Evolutionary conservation across 35 echinoderm and acorn worm species (phyloP).

Genomic region (Strongylocentrotus purpuratus): DNA sequence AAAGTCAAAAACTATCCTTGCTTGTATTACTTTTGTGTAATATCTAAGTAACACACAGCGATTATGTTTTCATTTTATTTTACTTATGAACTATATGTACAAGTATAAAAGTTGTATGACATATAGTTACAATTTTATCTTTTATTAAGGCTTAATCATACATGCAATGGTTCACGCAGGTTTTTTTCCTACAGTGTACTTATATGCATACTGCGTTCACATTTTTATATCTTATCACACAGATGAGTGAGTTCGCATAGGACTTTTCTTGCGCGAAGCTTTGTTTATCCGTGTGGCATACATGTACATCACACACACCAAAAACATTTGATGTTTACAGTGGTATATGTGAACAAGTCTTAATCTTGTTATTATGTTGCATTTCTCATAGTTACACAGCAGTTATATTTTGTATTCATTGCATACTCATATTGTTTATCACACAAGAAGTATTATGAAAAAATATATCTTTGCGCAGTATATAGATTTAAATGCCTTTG

Average conservation of each 20-base stretch:
- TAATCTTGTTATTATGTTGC: neutral
- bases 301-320: too few species aligned
- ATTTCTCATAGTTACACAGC: neutral
- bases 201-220: too few species aligned
- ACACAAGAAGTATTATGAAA: conserved; percentile 10
- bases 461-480: conserved; percentile 3
- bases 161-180: too few species aligned
- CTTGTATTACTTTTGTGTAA: too few species aligned
- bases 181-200: too few species aligned
- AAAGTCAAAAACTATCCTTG: too few species aligned
- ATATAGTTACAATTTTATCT: neutral
- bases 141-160: neutral
- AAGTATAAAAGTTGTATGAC: neutral
- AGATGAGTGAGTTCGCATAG: too few species aligned
- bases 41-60: too few species aligned
- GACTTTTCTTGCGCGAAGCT: too few species aligned
- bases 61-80: neutral
- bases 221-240: too few species aligned
- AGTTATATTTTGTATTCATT: conserved; percentile 23
- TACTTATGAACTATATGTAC: neutral
- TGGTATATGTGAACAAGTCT: neutral
- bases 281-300: too few species aligned
- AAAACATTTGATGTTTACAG: too few species aligned
- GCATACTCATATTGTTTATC: conserved; percentile 19
- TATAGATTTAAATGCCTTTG: neutral